Base-by-base conservation (phyloP, 2,888 invertebrate species). In the Phytoseiulus persimilis region DNA sequence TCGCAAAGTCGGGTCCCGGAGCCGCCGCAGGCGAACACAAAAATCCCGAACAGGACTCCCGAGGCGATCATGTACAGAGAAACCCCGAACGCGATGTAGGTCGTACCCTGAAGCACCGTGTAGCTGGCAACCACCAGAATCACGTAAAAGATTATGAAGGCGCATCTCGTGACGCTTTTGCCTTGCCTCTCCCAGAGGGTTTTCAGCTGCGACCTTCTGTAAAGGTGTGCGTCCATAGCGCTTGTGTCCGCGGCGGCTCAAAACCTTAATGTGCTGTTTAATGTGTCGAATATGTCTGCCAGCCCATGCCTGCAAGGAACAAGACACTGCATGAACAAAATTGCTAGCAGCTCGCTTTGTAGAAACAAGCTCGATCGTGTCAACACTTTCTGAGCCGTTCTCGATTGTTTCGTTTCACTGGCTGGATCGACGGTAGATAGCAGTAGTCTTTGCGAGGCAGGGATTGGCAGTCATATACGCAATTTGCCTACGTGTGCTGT, bases 21-120 rank as follows among this genome's bases (percentile, higher is more conserved):
- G 9, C 87, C 87, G 32, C 39, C 45, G 18, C 87, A 87, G 31
- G 87, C 87, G 33, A 87, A 87, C 87, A 87, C 87, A 87, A 87
- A 87, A 0, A 87, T 87, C n/a, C 87, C 87, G 87, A 87, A 87
- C 11, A 87, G 33, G 39, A 87, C 87, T 32, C 87, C 87, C 87
- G 87, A 87, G 11, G 87, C 87, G 33, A 87, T 87, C 87, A 87
- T 87, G 45, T 87, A 87, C 87, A 87, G 39, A 28, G 87, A 87
- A 11, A 87, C 87, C 28, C 87, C 87, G 87, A 87, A 32, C 32
- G 87, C 87, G n/a, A 87, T 87, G 87, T 87, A 87, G 39, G 33
- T 33, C 87, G 87, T 87, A 11, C 39, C 87, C 39, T 87, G 87
- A 28, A 87, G 87, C 32, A 87, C 87, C 6, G 33, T 32, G 31